Conservation (phyloP, 2,113 vertebrate genomes). For the Casuarius casuarius region DNA sequence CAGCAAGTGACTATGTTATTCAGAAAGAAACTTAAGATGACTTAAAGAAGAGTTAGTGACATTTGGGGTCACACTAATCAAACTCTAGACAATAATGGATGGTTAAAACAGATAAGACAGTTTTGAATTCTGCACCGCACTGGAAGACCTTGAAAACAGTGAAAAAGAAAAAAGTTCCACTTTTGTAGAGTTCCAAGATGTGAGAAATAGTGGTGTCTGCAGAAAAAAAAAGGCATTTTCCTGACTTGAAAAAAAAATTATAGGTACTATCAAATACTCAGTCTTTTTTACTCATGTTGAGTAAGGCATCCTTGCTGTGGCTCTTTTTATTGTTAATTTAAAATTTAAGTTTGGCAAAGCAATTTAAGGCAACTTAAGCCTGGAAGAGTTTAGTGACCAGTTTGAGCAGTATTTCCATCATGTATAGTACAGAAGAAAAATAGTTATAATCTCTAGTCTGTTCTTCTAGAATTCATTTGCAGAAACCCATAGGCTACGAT, state of each 20-base stretch:
- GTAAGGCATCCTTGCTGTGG: background rate
- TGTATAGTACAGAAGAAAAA: background rate
- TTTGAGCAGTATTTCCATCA: background rate
- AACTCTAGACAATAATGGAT: background rate
- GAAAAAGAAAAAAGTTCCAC: background rate
- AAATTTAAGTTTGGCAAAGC: background rate
- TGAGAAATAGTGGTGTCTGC: background rate
- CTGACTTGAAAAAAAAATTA: rapidly evolving
- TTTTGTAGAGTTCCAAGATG: background rate
- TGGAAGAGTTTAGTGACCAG: background rate
- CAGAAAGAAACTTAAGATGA: background rate
- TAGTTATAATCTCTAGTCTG: background rate
- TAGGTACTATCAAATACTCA: background rate
- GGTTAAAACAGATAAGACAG: background rate
- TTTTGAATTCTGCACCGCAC: background rate
- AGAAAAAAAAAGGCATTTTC: background rate
- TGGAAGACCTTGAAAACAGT: background rate
- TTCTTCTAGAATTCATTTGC: rapidly evolving
- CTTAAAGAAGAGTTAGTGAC: background rate
- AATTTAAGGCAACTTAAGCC: background rate
- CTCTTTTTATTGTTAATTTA: background rate
- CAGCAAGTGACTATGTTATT: background rate
- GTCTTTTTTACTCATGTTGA: background rate
- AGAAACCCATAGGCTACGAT: background rate
- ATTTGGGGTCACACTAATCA: background rate